These are phyloP conservation scores for Platanista minor DNA, from an alignment of 2,113 vertebrate species.

Conservation along the genomic window DNA sequence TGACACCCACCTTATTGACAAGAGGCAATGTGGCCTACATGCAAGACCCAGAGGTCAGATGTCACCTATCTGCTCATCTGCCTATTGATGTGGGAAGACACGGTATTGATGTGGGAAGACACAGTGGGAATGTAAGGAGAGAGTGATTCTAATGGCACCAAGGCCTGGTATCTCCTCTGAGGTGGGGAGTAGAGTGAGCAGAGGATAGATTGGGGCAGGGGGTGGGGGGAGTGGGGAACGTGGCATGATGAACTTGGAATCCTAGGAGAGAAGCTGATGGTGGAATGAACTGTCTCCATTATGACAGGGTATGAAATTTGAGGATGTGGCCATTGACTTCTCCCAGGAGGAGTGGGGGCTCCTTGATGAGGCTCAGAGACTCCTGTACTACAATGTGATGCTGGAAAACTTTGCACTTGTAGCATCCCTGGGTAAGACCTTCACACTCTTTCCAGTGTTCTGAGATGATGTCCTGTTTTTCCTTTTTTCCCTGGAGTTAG, in stretches of 20 bases:
- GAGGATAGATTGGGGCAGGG: background rate
- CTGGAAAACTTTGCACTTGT: slow-evolving; percentile 24
- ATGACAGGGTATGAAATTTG: slow-evolving; percentile 24
- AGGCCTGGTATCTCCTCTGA: background rate
- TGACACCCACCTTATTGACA: background rate
- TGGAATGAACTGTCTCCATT: background rate
- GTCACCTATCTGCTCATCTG: background rate
- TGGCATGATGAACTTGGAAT: background rate
- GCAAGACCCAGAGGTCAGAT: background rate
- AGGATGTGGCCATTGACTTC: slow-evolving; percentile 44
- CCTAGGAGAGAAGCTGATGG: background rate
- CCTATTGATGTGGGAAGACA: background rate
- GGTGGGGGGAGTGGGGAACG: rapidly evolving
- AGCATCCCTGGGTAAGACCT: background rate
- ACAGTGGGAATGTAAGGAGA: background rate
- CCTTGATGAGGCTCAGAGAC: slow-evolving; percentile 34
- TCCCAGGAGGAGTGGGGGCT: slow-evolving; percentile 46
- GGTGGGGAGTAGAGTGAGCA: background rate
- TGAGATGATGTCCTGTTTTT: background rate
- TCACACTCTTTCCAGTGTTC: background rate
- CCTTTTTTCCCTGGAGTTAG: background rate
- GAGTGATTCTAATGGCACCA: too few relatives aligned
- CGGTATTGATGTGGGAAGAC: background rate
- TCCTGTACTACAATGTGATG: background rate
- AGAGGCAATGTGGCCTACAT: background rate